Base-by-base conservation (phyloP, 2,888 invertebrate genomes). In the Mycalesis mineus region DNA sequence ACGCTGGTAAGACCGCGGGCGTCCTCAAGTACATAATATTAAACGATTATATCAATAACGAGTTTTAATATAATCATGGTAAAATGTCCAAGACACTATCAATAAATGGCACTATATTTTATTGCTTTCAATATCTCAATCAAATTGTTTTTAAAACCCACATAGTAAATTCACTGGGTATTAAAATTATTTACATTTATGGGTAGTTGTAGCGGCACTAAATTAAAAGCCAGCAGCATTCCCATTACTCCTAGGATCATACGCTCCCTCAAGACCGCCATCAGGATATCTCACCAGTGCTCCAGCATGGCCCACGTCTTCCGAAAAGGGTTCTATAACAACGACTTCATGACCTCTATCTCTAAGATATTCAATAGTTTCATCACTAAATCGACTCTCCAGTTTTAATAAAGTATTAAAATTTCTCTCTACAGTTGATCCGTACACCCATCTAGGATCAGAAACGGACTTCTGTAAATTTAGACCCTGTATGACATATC, bases 191-290 rank as follows among this genome's bases (percentile, higher is more conserved):
- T n/a, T n/a, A n/a, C n/a, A n/a, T n/a, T n/a, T n/a, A n/a, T n/a
- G n/a, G n/a, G n/a, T n/a, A n/a, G n/a, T n/a, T n/a, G n/a, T n/a
- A n/a, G n/a, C 13, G 7, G 7, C 9, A 47, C 7, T 29, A 1
- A 56, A 31, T 70, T 74, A 87, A 71, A 76, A 87, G 0, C 87
- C 88, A 56, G 77, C 84, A 22, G 87, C 85, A 65, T 81, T 84
- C 0, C 88, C 88, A 58, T 85, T 71, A 57, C 85, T 77, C 45
- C 88, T 74, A 8, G 76, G 77, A 67, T 89, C 88, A 51, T 73
- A 83, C 40, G 86, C 88, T 0, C 88, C 88, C 69, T 88, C 88
- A 57, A 88, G 58, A 64, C 78, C 72, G 1, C 86, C 87, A 69
- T 76, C 71, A 7, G 69, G 60, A 65, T 87, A 81, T 54, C 84